These are phyloP conservation scores for Poicephalus meyeri DNA, from an alignment of 2,113 vertebrate genomes.

Conservation along the genomic window DNA sequence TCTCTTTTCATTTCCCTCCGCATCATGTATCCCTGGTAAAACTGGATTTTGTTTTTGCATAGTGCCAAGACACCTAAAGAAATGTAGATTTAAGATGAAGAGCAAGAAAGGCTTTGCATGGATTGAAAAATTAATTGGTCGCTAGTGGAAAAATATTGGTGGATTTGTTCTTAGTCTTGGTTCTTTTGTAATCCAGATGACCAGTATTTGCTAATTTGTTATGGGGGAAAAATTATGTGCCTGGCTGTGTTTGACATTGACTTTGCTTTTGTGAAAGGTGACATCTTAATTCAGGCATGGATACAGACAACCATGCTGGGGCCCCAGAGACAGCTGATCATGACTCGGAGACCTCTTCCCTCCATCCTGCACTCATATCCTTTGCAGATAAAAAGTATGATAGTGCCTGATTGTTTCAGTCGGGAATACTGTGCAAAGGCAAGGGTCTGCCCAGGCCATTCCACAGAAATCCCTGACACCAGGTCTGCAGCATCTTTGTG, in stretches of 20 bases:
- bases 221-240: neutral
- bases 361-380: neutral
- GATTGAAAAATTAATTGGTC: neutral
- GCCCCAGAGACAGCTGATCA: neutral
- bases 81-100: neutral
- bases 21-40: accelerated
- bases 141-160: neutral
- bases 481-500: neutral
- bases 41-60: neutral
- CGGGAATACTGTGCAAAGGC: too few species aligned
- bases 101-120: neutral
- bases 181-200: neutral
- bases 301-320: neutral
- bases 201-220: neutral
- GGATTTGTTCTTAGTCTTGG: neutral
- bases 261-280: neutral
- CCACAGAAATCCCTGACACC: neutral
- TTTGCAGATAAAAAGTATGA: neutral
- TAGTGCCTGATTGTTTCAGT: too few species aligned
- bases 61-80: neutral
- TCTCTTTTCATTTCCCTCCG: neutral
- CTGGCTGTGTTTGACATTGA: neutral
- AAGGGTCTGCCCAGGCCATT: neutral
- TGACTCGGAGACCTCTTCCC: neutral
- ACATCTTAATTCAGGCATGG: neutral